Conservation (phyloP, 2,113 vertebrate species). For the Zonotrichia leucophrys region DNA sequence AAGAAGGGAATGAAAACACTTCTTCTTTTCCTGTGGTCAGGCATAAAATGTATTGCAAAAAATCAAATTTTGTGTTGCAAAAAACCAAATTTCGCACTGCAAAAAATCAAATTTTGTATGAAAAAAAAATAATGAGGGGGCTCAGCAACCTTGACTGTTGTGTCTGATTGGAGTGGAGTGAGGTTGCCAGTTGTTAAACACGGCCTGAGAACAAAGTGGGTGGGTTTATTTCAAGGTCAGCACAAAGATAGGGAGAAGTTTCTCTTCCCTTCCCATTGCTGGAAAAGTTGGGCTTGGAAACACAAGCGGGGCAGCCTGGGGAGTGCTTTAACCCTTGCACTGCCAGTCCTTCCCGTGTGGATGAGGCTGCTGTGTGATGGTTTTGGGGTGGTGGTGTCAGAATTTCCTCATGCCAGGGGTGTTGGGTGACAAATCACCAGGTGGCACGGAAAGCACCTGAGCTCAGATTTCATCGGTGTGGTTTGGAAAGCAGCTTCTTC, state of each 20-base stretch:
- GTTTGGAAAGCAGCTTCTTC: neutral
- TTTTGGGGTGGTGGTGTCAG: neutral
- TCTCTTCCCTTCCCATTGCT: neutral
- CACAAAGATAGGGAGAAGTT: neutral
- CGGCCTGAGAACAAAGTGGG: neutral
- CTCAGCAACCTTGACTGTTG: neutral
- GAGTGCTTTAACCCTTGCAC: neutral
- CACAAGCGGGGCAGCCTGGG: neutral
- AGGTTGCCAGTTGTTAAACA: neutral
- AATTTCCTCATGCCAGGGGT: neutral
- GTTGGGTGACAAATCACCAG: neutral
- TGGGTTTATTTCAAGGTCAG: constrained; percentile 30
- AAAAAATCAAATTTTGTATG: neutral
- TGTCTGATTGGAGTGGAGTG: neutral
- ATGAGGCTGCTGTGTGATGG: neutral
- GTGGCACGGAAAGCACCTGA: neutral
- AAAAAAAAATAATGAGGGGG: neutral
- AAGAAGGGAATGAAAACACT: neutral
- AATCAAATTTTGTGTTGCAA: neutral
- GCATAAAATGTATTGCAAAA: neutral
- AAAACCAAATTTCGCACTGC: too few relatives aligned
- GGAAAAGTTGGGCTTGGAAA: neutral
- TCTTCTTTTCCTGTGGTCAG: neutral
- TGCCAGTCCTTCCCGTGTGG: neutral
- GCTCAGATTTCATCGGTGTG: neutral